Evolutionary conservation across 2,888 invertebrate genomes (phyloP).

Genomic region (Chrysomela aeneicollis): DNA sequence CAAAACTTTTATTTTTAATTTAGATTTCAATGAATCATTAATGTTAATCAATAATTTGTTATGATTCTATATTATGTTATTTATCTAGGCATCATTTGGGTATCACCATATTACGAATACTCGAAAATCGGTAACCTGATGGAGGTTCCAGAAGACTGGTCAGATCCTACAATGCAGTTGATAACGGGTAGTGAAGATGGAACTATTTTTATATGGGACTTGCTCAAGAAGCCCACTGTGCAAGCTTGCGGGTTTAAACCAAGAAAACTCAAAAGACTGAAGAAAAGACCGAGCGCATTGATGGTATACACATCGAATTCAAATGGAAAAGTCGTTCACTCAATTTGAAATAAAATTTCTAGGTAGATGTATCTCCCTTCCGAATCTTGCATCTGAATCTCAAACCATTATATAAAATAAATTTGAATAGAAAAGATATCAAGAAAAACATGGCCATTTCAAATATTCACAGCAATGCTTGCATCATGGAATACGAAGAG

Average conservation of each 20-base stretch:
- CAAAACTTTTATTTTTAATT: no score
- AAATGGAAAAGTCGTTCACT: neutral
- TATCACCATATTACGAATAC: conserved; percentile 69
- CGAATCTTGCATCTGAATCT: conserved; percentile 69
- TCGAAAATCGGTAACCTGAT: conserved; percentile 68
- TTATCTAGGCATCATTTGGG: conserved; percentile 71
- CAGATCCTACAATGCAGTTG: conserved; percentile 67
- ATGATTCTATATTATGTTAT: no score
- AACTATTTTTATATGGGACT: conserved; percentile 74
- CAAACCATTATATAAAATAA: conserved; percentile 70
- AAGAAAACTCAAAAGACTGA: conserved; percentile 61
- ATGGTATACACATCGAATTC: conserved; percentile 47
- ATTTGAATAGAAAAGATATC: conserved; percentile 60
- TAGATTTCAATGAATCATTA: no score
- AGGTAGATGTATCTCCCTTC: conserved; percentile 67
- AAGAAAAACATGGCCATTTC: conserved; percentile 45
- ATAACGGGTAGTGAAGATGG: conserved; percentile 74
- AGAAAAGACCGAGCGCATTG: conserved; percentile 67
- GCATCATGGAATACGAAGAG: conserved; percentile 39
- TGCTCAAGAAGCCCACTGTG: conserved; percentile 62
- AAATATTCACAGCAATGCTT: conserved; percentile 34
- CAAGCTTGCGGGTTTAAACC: conserved; percentile 53
- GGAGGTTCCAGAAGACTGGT: conserved; percentile 56
- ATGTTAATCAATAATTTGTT: no score
- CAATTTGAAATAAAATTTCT: conserved; percentile 9